phyloP scores from a whole-genome alignment of 2,113 vertebrate species.

The Myrmecophaga tridactyla region DNA sequence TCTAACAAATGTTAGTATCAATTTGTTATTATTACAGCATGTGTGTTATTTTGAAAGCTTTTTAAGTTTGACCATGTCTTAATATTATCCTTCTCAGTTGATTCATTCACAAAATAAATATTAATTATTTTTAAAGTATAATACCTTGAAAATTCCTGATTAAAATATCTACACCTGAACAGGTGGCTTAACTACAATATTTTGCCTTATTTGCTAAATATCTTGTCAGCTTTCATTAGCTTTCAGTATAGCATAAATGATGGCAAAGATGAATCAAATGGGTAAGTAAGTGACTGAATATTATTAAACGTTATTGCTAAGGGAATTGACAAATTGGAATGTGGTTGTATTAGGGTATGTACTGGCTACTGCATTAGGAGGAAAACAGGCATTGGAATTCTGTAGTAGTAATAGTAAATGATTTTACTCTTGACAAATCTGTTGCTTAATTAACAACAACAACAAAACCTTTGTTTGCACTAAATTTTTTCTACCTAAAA shows the following conservation, averaged over 20 bases:
- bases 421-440: background rate
- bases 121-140: background rate
- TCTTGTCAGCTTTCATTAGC: background rate
- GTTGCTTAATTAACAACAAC: background rate
- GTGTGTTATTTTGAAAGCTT: background rate
- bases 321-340: background rate
- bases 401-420: background rate
- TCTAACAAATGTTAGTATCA: background rate
- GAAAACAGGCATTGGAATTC: background rate
- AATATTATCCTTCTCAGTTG: background rate
- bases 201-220: background rate
- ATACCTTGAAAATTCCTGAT: background rate
- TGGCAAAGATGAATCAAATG: background rate
- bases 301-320: background rate
- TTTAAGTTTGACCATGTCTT: background rate
- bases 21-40: background rate
- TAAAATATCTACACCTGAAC: background rate
- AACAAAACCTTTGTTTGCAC: background rate
- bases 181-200: background rate
- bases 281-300: background rate
- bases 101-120: background rate
- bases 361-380: background rate
- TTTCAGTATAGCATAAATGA: background rate
- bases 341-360: background rate
- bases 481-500: conserved; percentile 1